Percentiles rank a stretch among this genome's conserved stretches.
Evolutionary conservation across 2,113 vertebrate genomes (phyloP).

Genomic region (Hystrix brachyura): DNA sequence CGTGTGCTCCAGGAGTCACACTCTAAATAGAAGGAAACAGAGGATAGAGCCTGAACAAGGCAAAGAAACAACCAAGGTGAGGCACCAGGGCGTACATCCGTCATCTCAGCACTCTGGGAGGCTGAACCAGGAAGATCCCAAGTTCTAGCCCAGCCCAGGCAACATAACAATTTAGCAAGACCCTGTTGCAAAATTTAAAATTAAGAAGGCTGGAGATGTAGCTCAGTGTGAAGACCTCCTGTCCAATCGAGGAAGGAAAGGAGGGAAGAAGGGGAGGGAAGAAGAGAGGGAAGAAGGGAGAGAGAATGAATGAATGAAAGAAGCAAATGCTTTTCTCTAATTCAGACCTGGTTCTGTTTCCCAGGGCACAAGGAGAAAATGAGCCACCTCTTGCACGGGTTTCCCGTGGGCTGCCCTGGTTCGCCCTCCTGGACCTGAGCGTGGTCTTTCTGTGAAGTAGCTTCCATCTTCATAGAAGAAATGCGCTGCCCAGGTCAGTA

Average conservation of each 20-base stretch:
- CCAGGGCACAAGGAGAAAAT: background rate
- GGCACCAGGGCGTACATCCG: background rate
- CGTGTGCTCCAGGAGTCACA: background rate
- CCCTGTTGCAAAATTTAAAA: background rate
- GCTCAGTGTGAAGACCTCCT: background rate
- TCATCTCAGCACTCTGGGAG: background rate
- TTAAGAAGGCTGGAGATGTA: background rate
- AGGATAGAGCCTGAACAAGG: constrained; percentile 25
- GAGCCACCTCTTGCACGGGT: background rate
- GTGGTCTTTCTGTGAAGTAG: background rate
- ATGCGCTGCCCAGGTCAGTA: background rate
- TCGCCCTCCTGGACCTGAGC: background rate
- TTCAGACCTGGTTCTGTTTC: background rate
- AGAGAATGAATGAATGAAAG: too few relatives aligned
- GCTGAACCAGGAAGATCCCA: background rate
- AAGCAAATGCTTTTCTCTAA: background rate
- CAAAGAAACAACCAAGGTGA: background rate
- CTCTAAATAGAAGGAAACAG: constrained; percentile 56
- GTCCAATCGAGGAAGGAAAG: background rate
- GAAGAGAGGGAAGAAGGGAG: background rate
- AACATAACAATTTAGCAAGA: background rate
- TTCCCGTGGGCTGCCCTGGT: background rate
- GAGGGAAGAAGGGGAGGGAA: background rate
- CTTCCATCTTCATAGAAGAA: background rate
- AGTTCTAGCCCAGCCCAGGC: background rate